Evolutionary conservation across 1,140 invertebrate genomes (phyloP), one percentile per base, ranked within the genome.

Genomic region (Hirudo medicinalis): DNA sequence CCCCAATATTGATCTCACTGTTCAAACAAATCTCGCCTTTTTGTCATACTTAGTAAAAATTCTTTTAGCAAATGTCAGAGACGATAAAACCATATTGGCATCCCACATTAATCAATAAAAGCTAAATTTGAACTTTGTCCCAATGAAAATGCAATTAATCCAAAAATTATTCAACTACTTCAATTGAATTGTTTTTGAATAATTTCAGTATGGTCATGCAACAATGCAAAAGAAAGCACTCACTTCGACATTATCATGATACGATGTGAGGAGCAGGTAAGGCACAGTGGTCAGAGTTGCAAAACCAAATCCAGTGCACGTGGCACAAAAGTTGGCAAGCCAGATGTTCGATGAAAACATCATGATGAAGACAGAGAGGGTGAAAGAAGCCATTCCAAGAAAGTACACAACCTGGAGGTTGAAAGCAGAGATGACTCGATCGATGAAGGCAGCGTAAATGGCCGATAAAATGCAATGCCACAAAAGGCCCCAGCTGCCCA

Each of bases 401-500:
- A 82, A 73, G 75, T 82, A 84, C 15, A 80, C 80, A 49, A 71
- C 73, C 19, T 77, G 76, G 43, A 78, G 77, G 32, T 83, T 83
- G 74, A 78, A 79, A 40, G 75, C 74, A 13, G 74, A 72, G 0
- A 81, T 77, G 27, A 85, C 72, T 54, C 77, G 76, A 74, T 84
- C 83, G n/a, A 85, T 74, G 71, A 83, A 79, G 15, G 80, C 76
- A 43, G 83, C 79, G 76, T 82, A 84, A 19, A 81, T 29, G 36
- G 80, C 81, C 54, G 82, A 82, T 36, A 80, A 79, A 25, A 84
- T 76, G 75, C 83, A 84, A 74, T 85, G 84, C 8, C 84, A 75
- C 0, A 85, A 75, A 43, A 85, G 77, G 0, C 84, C 83, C 82
- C 81, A 84, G 67, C 82, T 83, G 15, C 83, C 84, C 81, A 83